Percentiles rank a stretch among this genome's conserved stretches.
phyloP scores from a whole-genome alignment of 1,140 invertebrate genomes.

The Tenebrio molitor region DNA sequence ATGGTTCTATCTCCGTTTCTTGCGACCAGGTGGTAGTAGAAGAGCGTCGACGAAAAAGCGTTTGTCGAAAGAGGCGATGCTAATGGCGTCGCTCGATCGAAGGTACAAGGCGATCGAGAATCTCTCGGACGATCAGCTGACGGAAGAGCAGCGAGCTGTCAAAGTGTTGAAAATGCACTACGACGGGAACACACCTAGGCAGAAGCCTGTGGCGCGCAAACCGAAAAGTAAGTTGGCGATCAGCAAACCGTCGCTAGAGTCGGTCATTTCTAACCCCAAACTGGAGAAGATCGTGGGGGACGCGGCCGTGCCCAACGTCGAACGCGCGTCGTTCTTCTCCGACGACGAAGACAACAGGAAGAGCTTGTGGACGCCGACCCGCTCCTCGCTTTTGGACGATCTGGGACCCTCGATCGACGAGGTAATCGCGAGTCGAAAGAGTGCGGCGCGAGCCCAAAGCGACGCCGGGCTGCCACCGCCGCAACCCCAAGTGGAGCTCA shows the following conservation, averaged over 20 bases:
- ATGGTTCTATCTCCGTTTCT: not conserved
- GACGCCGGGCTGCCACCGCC: not conserved
- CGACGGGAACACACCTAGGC: constrained; percentile 54
- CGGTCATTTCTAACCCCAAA: constrained; percentile 60
- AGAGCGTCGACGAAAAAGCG: not conserved
- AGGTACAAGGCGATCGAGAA: constrained; percentile 58
- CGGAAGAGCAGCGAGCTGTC: constrained; percentile 58
- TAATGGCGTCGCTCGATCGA: not conserved
- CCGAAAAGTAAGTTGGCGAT: constrained; percentile 60
- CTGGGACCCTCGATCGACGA: no score
- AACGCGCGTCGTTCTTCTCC: not conserved
- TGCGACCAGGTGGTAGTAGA: not conserved
- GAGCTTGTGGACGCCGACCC: no score
- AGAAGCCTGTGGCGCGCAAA: constrained; percentile 58
- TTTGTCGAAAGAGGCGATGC: not conserved
- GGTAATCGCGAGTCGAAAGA: no score
- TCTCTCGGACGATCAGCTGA: constrained; percentile 55
- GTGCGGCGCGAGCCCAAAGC: not conserved
- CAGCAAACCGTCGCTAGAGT: constrained; percentile 60
- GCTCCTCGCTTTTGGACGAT: no score
- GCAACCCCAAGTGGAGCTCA: constrained; percentile 26
- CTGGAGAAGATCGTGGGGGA: constrained; percentile 56
- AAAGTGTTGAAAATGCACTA: constrained; percentile 59
- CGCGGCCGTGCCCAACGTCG: constrained; percentile 33
- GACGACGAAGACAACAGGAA: no score